Base-by-base conservation (phyloP, 2,113 vertebrate genomes). In the Rhodinocichla rosea region DNA sequence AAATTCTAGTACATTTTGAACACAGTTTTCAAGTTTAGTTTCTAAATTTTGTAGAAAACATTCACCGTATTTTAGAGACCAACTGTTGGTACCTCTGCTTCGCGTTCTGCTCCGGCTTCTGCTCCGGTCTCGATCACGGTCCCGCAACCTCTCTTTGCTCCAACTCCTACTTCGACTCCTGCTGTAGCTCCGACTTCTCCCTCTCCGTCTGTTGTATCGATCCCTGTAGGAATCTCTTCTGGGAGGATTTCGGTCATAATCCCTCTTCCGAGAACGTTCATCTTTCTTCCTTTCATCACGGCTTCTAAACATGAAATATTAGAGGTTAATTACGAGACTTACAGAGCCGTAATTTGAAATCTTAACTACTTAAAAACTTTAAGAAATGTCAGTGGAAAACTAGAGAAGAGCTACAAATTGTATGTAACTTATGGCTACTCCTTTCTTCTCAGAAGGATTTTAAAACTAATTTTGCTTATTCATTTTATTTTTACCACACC, bases 251-350 rank as follows among this genome's bases (percentile, higher is more conserved):
- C 99, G 98, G 60, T 99, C 99, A 87, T 99, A 99, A 59, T 99
- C 99, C 87, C 99, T 98, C 96, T 99, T 99, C 17, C 99, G 98
- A 93, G 98, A 98, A 60, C 99, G 99, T 80, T 99, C 99, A 20
- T 99, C 99, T 95, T 99, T 99, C 84, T 99, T 99, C 85, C 99
- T 99, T 78, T 99, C 99, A 95, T 99, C 99, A 9, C 98, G 98
- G 97, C 98, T 99, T 97, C 99, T 99, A 92, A 94, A 96, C 17
- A 94, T 39, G 89, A 14, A 83, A 30, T 75, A 67, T 78, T 23
- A 30, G 59, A 80, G 39, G 83, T 57, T 83, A 91, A 55, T 76
- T 33, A 92, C 42, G 67, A 68, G 11, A 78, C 81, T 27, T 80
- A 71, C 4, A 2, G 86, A 83, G n/a, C 11, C 1, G 4, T 33